Evolutionary conservation across 2,888 invertebrate genomes (phyloP), one percentile per base, ranked within the genome.

Genomic region (Aphrophora alni): DNA sequence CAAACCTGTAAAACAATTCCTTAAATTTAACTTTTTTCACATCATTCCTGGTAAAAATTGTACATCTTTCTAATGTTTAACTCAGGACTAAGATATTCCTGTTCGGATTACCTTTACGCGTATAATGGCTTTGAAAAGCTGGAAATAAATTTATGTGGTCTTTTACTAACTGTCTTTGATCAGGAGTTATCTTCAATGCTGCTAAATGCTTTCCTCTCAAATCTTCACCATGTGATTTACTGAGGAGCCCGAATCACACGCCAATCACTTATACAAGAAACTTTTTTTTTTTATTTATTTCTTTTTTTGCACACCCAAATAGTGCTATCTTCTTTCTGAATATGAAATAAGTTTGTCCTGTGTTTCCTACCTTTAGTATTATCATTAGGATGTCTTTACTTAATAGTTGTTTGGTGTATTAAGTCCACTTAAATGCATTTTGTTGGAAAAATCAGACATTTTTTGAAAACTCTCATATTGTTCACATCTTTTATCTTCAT

Each of bases 1-100:
- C n/a, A 17, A 69, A 59, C 24, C 28, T 25, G 12, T 77, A 59
- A 27, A 21, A 76, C 0, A 59, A 27, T 21, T 76, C 76, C 26
- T 51, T 76, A 26, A 24, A 1, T 51, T 75, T 21, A 21, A n/a
- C 26, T 25, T 38, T 51, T 24, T 17, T 24, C 14, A 26, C 38
- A 75, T n/a, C 24, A 51, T 26, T 78, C 78, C 14, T 1, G 7
- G 71, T 78, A 78, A 25, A 78, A 27, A 14, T 38, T 33, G 7
- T 78, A 78, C 78, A 78, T 78, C 28, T 78, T 78, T 21, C 8
- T 38, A 38, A 78, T 0, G 44, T 78, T 78, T 0, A 78, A 38
- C 38, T 71, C 71, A 38, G 38, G 72, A 27, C 71, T 38, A 8
- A 70, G 44, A 71, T 44, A 78, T 33, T 70, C 21, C 70, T 10